Conservation (phyloP, 53 echinoderm and acorn worm species). For the Henricia sp. region DNA sequence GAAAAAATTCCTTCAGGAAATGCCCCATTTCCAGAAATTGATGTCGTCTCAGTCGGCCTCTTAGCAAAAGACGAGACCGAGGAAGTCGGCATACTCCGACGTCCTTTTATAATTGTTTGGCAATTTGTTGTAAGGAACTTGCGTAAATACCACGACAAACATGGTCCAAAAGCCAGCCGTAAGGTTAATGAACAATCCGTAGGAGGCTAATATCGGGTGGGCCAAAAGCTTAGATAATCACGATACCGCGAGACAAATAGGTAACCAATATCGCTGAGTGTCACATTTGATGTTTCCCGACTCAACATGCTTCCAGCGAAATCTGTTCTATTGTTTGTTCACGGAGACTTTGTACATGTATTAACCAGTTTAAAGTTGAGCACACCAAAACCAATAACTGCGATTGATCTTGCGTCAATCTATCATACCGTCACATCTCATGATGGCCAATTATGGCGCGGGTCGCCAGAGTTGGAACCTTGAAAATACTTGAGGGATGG, state of each 20-base stretch:
- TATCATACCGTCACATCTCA: no score
- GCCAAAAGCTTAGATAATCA: slow-evolving; percentile 1
- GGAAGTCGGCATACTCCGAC: not conserved
- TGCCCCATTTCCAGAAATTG: not conserved
- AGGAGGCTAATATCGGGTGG: not conserved
- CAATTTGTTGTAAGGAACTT: no score
- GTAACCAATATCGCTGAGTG: slow-evolving; percentile 28
- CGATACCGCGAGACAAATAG: slow-evolving; percentile 9
- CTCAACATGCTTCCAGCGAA: not conserved
- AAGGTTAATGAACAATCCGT: slow-evolving; percentile 46
- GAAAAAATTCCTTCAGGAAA: no score
- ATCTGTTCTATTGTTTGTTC: not conserved
- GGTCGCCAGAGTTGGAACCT: no score
- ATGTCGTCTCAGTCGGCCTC: slow-evolving; percentile 1
- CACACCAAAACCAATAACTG: not conserved
- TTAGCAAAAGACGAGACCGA: not conserved
- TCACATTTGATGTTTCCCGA: not conserved
- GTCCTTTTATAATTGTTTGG: no score
- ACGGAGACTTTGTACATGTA: not conserved
- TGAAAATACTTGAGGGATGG: no score
- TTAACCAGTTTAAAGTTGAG: not conserved
- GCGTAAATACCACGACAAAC: no score
- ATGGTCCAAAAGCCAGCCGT: not conserved
- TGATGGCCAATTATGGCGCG: no score
- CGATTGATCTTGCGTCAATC: no score